Base-by-base conservation (phyloP, 2,797 vertebrate genomes). In the Heterohyrax brucei region DNA sequence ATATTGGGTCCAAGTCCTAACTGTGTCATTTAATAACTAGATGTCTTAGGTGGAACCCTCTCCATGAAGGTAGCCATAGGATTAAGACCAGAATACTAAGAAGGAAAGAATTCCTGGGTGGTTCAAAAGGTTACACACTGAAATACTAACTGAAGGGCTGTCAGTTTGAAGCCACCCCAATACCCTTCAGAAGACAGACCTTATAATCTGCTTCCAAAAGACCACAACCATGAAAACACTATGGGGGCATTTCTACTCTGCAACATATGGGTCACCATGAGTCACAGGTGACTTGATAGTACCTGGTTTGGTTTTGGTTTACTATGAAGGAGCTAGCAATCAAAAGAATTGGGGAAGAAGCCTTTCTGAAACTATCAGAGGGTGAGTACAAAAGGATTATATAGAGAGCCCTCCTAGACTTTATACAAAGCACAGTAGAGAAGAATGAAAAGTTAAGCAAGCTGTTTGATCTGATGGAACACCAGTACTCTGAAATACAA, bases 1-100 rank as follows among this genome's bases (percentile, higher is more conserved):
- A 7, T 86, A 62, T 61, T 93, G 48, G 30, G 5, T 84, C 83
- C 28, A 77, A 92, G 84, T 33, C 39, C 66, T 88, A 75, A 70
- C 14, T 44, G 50, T 75, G 26, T 87, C 76, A 70, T 61, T 84
- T 84, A 81, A 73, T 76, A 93, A 91, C 30, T 62, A 3, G 30
- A 64, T 59, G 46, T 2, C 22, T n/a, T 92, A 26, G 62, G 44
- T 12, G 30, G 2, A 70, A 89, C 3, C 5, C 64, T 61, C 66
- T 12, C 64, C 64, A 13, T 50, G 62, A 66, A 73, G 68, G 59
- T 13, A 33, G 73, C 33, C 50, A 39, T 8, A 6, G 26, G 18
- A 22, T 68, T 26, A 79, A 77, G 33, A 70, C 22, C 26, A 28
- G 44, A 2, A 59, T 13, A 70, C 48, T 50, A 14, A 7, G 39